Evolutionary conservation across 1,140 invertebrate species (phyloP).

Genomic region (Scaptomyza hsui): DNA sequence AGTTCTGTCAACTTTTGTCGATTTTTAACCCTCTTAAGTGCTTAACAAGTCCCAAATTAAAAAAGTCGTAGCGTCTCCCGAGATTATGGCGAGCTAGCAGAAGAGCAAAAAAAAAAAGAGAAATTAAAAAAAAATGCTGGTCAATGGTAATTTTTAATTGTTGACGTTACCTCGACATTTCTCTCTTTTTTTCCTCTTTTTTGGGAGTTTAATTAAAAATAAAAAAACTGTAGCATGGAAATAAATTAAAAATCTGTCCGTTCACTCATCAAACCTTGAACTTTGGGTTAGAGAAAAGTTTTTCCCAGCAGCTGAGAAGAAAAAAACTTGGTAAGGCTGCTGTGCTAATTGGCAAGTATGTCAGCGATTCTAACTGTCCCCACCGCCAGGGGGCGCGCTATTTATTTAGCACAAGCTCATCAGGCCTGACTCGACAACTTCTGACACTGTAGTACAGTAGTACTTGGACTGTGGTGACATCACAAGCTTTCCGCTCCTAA

Average conservation of each 20-base stretch:
- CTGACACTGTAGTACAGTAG: no score
- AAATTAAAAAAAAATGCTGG: conserved; percentile 55
- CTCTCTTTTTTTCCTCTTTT: conserved; percentile 11
- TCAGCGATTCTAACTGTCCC: conserved; percentile 9
- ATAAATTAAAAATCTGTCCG: conserved; percentile 33
- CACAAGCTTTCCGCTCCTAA: no score
- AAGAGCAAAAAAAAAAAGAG: conserved; percentile 49
- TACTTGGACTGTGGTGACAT: conserved; percentile 44
- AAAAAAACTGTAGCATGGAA: conserved; percentile 24
- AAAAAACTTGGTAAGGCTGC: background rate
- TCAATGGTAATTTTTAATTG: conserved; percentile 75
- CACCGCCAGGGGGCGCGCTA: conserved; percentile 29
- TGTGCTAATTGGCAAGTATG: conserved; percentile 41
- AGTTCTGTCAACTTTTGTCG: conserved; percentile 70
- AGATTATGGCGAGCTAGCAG: conserved; percentile 64
- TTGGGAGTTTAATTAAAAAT: conserved; percentile 62
- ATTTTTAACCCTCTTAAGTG: conserved; percentile 80
- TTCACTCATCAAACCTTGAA: conserved; percentile 32
- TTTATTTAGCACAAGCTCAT: conserved; percentile 50
- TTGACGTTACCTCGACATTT: conserved; percentile 21
- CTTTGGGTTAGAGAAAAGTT: conserved; percentile 1
- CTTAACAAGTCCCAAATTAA: conserved; percentile 79
- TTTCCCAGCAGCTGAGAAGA: conserved; percentile 46
- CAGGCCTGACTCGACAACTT: conserved; percentile 43
- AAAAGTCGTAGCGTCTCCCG: conserved; percentile 63